phyloP scores from a whole-genome alignment of 1,140 invertebrate genomes.

The Philotrypesis tridentata region DNA sequence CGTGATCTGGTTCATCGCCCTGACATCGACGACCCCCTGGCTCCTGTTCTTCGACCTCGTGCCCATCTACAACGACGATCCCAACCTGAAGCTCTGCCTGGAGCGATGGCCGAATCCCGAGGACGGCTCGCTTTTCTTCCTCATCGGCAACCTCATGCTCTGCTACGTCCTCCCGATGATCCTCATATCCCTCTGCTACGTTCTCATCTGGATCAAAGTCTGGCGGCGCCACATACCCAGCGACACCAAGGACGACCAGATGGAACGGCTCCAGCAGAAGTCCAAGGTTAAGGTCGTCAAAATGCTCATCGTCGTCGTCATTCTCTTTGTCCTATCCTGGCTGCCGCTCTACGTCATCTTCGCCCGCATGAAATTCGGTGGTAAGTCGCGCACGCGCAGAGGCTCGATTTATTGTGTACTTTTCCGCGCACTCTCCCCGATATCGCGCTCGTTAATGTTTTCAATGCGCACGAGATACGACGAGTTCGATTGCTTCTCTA shows the following conservation, averaged over 20 bases:
- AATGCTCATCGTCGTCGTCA: constrained; percentile 96
- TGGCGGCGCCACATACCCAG: constrained; percentile 90
- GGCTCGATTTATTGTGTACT: no score
- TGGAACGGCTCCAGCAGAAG: constrained; percentile 93
- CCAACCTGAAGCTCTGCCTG: constrained; percentile 83
- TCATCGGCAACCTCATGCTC: constrained; percentile 90
- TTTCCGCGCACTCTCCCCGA: no score
- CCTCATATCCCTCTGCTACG: constrained; percentile 93
- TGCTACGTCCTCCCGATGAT: constrained; percentile 95
- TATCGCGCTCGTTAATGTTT: no score
- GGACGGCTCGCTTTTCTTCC: constrained; percentile 88
- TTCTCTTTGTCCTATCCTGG: constrained; percentile 96
- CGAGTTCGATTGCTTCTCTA: no score
- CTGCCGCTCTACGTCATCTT: constrained; percentile 94
- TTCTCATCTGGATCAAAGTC: constrained; percentile 94
- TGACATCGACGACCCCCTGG: constrained; percentile 91
- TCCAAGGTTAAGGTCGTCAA: constrained; percentile 96
- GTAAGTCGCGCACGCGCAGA: constrained; percentile 32
- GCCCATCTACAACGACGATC: constrained; percentile 81
- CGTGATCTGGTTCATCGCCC: constrained; percentile 92
- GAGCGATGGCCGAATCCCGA: constrained; percentile 89
- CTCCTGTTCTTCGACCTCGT: constrained; percentile 91
- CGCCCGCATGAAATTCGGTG: constrained; percentile 87
- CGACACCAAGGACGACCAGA: constrained; percentile 92
- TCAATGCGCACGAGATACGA: no score